Percentiles rank a stretch among this genome's conserved stretches.
Conservation (phyloP, 2,797 vertebrate genomes). For the Epinephelus malabaricus region DNA sequence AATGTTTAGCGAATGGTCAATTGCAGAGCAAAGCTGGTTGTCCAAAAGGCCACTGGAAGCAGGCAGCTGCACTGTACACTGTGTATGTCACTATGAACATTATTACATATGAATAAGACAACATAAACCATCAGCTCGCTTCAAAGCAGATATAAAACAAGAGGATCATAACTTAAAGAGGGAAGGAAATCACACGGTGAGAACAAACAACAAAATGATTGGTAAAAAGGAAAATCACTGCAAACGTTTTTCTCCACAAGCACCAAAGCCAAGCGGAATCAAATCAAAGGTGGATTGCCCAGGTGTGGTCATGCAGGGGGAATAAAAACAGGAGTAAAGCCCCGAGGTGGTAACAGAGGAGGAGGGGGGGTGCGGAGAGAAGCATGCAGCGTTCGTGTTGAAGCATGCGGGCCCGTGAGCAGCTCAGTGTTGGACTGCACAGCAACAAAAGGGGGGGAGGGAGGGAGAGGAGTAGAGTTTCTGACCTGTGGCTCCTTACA, state of each 20-base stretch:
- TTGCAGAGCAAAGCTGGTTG: slow-evolving; percentile 38
- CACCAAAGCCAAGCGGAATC: slow-evolving; percentile 54
- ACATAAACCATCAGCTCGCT: slow-evolving; percentile 1
- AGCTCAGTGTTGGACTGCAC: slow-evolving; percentile 53
- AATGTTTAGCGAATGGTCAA: slow-evolving; percentile 11
- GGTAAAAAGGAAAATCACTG: slow-evolving; percentile 24
- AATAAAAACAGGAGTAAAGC: slow-evolving; percentile 42
- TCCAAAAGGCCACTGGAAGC: slow-evolving; percentile 15
- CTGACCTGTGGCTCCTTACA: slow-evolving; percentile 88
- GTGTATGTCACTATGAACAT: slow-evolving; percentile 2
- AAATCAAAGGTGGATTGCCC: slow-evolving; percentile 58
- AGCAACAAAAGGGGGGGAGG: slow-evolving; percentile 35
- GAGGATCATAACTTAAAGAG: slow-evolving; percentile 16
- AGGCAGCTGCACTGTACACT: slow-evolving; percentile 16
- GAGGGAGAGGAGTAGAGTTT: slow-evolving; percentile 72
- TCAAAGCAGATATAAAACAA: slow-evolving; percentile 19
- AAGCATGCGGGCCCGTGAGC: slow-evolving; percentile 73
- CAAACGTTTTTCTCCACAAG: slow-evolving; percentile 11
- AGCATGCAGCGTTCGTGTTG: slow-evolving; percentile 79
- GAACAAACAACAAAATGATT: slow-evolving; percentile 24
- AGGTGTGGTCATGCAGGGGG: slow-evolving; percentile 75
- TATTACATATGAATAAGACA: slow-evolving; percentile 10
- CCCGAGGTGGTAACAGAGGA: slow-evolving; percentile 40
- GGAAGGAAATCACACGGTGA: slow-evolving; percentile 17
- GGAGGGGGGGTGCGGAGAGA: slow-evolving; percentile 31